Conservation (phyloP, 2,888 invertebrate genomes). For the Charanyca ferruginea region DNA sequence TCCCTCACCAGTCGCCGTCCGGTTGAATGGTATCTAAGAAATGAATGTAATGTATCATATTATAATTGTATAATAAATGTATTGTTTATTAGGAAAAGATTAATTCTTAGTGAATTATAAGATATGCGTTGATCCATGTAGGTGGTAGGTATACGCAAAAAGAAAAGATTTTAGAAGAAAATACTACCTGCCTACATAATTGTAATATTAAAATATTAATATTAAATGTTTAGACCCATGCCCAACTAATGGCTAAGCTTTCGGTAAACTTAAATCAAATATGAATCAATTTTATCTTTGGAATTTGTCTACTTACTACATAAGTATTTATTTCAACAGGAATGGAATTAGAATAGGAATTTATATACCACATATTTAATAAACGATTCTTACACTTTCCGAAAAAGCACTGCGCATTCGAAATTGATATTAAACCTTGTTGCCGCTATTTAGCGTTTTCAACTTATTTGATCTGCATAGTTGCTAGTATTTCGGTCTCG, state of each 20-base stretch:
- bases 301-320: not conserved
- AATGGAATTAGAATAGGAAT: not conserved
- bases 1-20: constrained; percentile 80
- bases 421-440: constrained; percentile 3
- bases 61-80: not conserved
- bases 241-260: too few species aligned
- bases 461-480: not conserved
- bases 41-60: not conserved
- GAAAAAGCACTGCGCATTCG: not conserved
- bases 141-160: too few species aligned
- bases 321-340: not conserved
- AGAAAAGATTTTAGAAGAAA: not conserved
- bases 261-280: constrained; percentile 5
- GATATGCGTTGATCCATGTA: too few species aligned
- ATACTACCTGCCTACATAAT: too few species aligned
- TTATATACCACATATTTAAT: constrained; percentile 8
- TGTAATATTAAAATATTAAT: too few species aligned
- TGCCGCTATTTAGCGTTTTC: constrained; percentile 1
- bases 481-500: constrained; percentile 2
- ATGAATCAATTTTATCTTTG: not conserved
- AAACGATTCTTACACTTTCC: constrained; percentile 8
- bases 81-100: not conserved
- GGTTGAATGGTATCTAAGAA: constrained; percentile 89
- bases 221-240: too few species aligned
- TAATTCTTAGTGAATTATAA: too few species aligned